A percentile compares a stretch with the other conserved stretches of the same genome.
These are phyloP conservation scores for Elaeidobius kamerunicus DNA, from an alignment of 2,888 invertebrate species.

Conservation along the genomic window DNA sequence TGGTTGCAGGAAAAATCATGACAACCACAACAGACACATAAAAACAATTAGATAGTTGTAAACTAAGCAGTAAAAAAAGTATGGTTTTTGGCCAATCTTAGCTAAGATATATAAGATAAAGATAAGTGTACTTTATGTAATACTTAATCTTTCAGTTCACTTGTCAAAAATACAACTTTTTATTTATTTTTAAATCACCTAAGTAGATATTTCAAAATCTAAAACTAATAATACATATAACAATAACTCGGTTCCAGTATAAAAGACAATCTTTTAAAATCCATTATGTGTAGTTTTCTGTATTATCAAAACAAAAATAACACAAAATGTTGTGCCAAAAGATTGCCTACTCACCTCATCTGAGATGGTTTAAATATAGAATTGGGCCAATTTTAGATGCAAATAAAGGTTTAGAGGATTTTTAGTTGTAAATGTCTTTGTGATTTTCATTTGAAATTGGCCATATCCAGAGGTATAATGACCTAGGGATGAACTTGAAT, in stretches of 20 bases:
- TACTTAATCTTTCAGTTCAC: too few relatives aligned
- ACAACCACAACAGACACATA: too few relatives aligned
- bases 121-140: too few relatives aligned
- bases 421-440: constrained; percentile 18
- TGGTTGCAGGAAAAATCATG: too few relatives aligned
- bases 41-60: too few relatives aligned
- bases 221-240: not conserved
- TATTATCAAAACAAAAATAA: constrained; percentile 8
- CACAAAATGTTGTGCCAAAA: constrained; percentile 26
- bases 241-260: not conserved
- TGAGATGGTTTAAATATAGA: constrained; percentile 29
- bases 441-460: constrained; percentile 11
- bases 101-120: too few relatives aligned
- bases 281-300: constrained; percentile 17
- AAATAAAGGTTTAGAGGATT: constrained; percentile 19
- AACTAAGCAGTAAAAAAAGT: too few relatives aligned
- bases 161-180: too few relatives aligned
- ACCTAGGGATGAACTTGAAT: constrained; percentile 31
- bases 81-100: too few relatives aligned
- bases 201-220: too few relatives aligned
- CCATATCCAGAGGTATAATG: constrained; percentile 28
- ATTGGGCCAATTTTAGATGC: constrained; percentile 12
- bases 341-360: constrained; percentile 23
- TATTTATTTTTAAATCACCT: too few relatives aligned
- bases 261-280: constrained; percentile 9